These are phyloP conservation scores for Choristoneura fumiferana DNA, from an alignment of 1,140 invertebrate species.

Conservation along the genomic window DNA sequence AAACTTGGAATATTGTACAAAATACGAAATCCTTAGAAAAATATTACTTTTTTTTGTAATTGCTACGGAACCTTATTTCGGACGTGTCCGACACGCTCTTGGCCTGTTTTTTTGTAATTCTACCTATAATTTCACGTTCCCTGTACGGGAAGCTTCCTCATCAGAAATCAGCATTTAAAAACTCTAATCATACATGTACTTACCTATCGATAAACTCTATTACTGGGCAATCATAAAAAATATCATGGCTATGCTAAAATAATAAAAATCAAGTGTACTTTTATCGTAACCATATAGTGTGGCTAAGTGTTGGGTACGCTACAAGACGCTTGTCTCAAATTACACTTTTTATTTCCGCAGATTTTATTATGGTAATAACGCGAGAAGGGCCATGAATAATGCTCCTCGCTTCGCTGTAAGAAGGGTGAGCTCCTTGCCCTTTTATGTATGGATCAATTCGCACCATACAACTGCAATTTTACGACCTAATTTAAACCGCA, in stretches of 20 bases:
- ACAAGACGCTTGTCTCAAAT: constrained; percentile 48
- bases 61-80: no score
- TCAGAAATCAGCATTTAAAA: neutral
- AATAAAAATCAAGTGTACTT: constrained; percentile 31
- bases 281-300: constrained; percentile 28
- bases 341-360: constrained; percentile 50
- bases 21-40: no score
- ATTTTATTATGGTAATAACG: constrained; percentile 59
- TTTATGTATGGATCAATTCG: constrained; percentile 16
- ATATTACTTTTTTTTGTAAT: no score
- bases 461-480: neutral
- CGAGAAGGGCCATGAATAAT: constrained; percentile 42
- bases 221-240: constrained; percentile 15
- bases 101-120: no score
- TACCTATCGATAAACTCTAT: neutral
- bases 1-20: no score
- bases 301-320: constrained; percentile 29
- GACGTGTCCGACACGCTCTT: no score
- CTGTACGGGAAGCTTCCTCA: neutral
- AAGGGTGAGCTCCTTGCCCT: constrained; percentile 7
- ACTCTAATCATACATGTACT: neutral
- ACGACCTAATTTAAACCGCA: no score
- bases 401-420: constrained; percentile 28
- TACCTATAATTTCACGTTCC: no score
- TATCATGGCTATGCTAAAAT: constrained; percentile 16